Base-by-base conservation (phyloP, 2,113 vertebrate genomes). In the Pterocles gutturalis region DNA sequence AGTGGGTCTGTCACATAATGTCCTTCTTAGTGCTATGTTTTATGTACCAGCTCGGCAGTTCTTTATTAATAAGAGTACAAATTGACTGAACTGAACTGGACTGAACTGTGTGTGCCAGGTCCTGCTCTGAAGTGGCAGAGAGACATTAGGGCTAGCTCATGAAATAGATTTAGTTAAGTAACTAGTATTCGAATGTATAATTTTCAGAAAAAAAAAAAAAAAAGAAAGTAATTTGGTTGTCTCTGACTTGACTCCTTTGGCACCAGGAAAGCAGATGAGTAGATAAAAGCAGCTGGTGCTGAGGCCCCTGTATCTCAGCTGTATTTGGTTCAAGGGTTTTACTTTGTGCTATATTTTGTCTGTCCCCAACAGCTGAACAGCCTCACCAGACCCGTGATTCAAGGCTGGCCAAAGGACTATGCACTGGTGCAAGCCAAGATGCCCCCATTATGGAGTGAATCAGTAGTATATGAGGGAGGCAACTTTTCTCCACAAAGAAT, bases 341-440 rank as follows among this genome's bases (percentile, higher is more conserved):
- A 12, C 33, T 84, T 73, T 53, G 10, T 73, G 25, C 9, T 78
- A 24, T 6, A 70, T 53, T 62, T 78, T 84, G 5, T 65, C 45
- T 38, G 16, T 3, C 77, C 53, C 7, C 8, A 36, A 6, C 1
- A 2, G 15, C 25, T 69, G 24, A 67, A 65, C 0, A 4, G 14
- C 9, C 25, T 71, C 7, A 66, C 29, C 18, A 51, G 43, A 46
- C 7, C 1, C 17, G 10, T 45, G 28, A 36, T 21, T 67, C 48
- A 31, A 77, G 11, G 41, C 5, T 89, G 10, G 21, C 31, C 77
- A n/a, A 57, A 81, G 29, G 33, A 65, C 48, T 17, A 5, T 0
- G 0, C 13, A 26, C 36, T 33, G 13, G 24, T 41, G 21, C 21
- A 70, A 80, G 38, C 26, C 62, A 83, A 51, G 31, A 9, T 51